These are phyloP conservation scores for Clarias macrocephalus DNA, from an alignment of 2,113 vertebrate genomes.

Conservation along the genomic window DNA sequence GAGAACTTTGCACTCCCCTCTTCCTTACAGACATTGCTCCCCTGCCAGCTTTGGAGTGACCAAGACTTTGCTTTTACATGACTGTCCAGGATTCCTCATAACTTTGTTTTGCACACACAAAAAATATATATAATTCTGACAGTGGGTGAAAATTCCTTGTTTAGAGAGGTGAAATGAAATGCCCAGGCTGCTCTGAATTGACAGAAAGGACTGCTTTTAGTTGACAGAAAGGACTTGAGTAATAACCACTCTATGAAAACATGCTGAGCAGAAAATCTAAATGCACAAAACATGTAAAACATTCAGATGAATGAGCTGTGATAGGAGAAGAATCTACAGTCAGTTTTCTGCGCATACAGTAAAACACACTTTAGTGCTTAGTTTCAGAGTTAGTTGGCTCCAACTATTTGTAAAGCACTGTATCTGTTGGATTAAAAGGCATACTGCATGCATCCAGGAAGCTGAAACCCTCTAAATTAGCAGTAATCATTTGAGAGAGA, in stretches of 20 bases:
- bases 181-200: neutral
- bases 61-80: no score
- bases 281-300: neutral
- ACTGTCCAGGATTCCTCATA: no score
- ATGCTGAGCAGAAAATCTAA: neutral
- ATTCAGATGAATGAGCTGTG: neutral
- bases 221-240: neutral
- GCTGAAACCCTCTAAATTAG: neutral
- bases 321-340: neutral
- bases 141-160: neutral
- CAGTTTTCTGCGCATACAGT: neutral
- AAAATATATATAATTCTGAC: no score
- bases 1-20: no score
- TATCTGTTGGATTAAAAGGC: neutral
- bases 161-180: neutral
- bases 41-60: no score
- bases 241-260: neutral
- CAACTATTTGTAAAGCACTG: neutral
- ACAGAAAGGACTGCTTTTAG: neutral
- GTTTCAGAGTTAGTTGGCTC: neutral
- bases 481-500: neutral
- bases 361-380: neutral
- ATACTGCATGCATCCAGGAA: no score
- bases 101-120: no score
- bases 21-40: no score